Evolutionary conservation across 2,888 invertebrate species (phyloP), one percentile per base, ranked within the genome.

Genomic region (Perizoma flavofasciatum): DNA sequence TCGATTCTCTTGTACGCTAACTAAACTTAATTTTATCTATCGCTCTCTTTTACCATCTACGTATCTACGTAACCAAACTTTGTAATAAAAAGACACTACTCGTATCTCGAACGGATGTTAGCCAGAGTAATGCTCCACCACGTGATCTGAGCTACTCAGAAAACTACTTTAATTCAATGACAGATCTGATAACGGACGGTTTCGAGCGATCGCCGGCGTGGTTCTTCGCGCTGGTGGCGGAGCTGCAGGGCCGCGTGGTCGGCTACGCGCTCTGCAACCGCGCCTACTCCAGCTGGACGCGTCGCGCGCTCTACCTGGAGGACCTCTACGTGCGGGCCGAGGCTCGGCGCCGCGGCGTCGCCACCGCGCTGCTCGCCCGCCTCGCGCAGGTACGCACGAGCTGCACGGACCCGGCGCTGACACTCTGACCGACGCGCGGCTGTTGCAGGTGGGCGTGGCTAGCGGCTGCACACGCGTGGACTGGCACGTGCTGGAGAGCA

Each of bases 281-380:
- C 74, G 94, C 94, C 52, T 98, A 97, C 89, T 97, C 97, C 1
- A 97, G 97, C 7, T 98, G 97, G 96, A 91, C 94, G 71, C 97
- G 98, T 6, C 95, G 95, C 82, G 93, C 94, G 7, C 91, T 97
- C 69, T 96, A 96, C 85, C 83, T 98, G 61, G 98, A 98, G 89
- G 98, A 98, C 86, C 81, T 98, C 59, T 98, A 95, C 86, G 95
- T 98, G 47, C 92, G 93, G 44, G 94, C 95, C 0, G 77, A 82
- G 2, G 93, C 93, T 80, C 93, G 97, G 45, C 89, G 93, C 34
- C 83, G 82, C 65, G 94, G 95, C 41, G 85, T 96, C 52, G 97
- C 83, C 53, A 83, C 97, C 54, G 92, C 96, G 79, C 87, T 90
- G 79, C 86, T 90, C 70, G 83, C 86, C 48, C 76, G 45, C 10